A percentile compares a stretch with the other conserved stretches of the same genome.
These are phyloP conservation scores for Chionis minor DNA, from an alignment of 2,113 vertebrate genomes.

Conservation along the genomic window DNA sequence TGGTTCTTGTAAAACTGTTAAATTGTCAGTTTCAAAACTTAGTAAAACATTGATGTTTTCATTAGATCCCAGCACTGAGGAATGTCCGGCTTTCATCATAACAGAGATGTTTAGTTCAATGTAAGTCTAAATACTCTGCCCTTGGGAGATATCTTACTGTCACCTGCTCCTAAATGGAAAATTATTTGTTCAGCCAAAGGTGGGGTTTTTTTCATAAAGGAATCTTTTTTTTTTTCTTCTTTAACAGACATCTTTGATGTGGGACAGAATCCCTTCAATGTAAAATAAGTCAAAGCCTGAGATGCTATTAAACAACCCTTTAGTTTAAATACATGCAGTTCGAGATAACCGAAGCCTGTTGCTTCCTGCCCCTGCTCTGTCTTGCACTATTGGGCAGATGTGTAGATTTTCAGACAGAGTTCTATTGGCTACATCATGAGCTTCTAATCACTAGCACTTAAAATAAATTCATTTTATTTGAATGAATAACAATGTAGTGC, in stretches of 20 bases:
- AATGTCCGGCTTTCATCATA: conserved; percentile 73
- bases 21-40: conserved; percentile 62
- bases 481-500: neutral
- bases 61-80: conserved; percentile 59
- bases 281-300: conserved; percentile 74
- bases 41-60: conserved; percentile 67
- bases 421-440: neutral
- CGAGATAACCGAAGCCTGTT: conserved; percentile 31
- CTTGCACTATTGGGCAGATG: conserved; percentile 25
- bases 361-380: neutral
- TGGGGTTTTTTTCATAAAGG: conserved; percentile 63
- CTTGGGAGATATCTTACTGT: conserved; percentile 64
- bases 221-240: conserved; percentile 29
- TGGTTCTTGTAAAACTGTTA: conserved; percentile 71
- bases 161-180: conserved; percentile 74
- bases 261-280: conserved; percentile 70
- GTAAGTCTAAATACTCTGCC: conserved; percentile 64
- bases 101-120: conserved; percentile 62
- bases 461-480: no score
- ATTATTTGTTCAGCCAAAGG: conserved; percentile 74
- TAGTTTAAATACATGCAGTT: conserved; percentile 39
- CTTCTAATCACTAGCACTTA: neutral
- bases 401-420: conserved; percentile 25
- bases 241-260: conserved; percentile 73
- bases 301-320: conserved; percentile 74